Base-by-base conservation (phyloP, 2,888 invertebrate species). In the Hoplodrina blanda region DNA sequence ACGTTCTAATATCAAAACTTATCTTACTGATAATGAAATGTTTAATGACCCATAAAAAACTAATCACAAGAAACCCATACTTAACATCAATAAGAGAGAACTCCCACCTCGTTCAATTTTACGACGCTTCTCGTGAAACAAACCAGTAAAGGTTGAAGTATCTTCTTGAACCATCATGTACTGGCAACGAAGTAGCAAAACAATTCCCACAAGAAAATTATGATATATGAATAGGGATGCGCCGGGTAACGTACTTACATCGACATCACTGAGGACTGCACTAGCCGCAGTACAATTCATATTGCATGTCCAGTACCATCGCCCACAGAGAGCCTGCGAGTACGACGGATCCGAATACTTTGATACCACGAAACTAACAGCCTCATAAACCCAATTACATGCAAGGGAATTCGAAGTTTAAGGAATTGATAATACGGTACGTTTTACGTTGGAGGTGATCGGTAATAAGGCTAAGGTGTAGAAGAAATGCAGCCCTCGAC, bases 291-390 rank as follows among this genome's bases (percentile, higher is more conserved):
- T 90, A 94, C 92, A 91, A 92, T 93, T 92, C 93, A 94, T 94
- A 94, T 93, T 92, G 92, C 92, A 90, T 93, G 94, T 92, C 94
- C 94, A 92, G 91, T 88, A 89, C 87, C 73, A 66, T 85, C 95
- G 94, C 95, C 95, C 94, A 95, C 94, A 92, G 94, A 88, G 92
- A 88, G 82, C 84, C 80, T 78, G 80, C 53, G 75, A 82, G 82
- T 85, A 86, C 91, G 87, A 88, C 86, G 90, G 86, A 90, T 89
- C 84, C 89, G 81, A 89, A 88, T 84, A 85, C 87, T 86, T 59
- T 50, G 56, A 17, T 41, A 53, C 79, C 69, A 19, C n/a, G 11
- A 52, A 13, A 65, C 30, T 1, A 61, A 69, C 20, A 33, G 69
- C 15, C 67, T n/a, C 62, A 80, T 50, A 0, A 37, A 13, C 65